Conservation (phyloP, 2,797 vertebrate species). For the Halcyon smyrnensis region DNA sequence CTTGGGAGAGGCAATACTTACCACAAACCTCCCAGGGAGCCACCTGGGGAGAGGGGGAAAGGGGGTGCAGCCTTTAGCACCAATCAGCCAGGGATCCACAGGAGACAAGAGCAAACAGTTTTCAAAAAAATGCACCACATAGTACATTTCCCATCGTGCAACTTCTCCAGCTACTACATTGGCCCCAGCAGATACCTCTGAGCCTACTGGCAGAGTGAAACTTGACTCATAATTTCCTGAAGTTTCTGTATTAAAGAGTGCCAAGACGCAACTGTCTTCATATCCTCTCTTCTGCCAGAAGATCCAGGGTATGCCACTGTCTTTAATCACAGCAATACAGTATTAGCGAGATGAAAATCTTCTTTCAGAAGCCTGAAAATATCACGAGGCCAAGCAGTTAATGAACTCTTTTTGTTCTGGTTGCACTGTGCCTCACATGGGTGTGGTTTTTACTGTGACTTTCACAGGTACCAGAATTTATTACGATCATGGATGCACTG, state of each 20-base stretch:
- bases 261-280: background rate
- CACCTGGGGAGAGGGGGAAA: background rate
- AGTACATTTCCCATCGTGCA: background rate
- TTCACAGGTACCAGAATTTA: constrained; percentile 22
- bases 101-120: background rate
- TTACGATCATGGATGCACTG: accelerated
- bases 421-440: background rate
- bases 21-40: background rate
- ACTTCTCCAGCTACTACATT: background rate
- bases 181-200: background rate
- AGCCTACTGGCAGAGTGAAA: background rate
- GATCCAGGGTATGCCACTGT: background rate
- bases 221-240: background rate
- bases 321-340: constrained; percentile 6
- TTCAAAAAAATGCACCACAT: background rate
- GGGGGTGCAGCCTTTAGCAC: background rate
- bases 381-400: constrained; percentile 18
- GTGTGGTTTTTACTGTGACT: background rate
- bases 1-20: constrained; percentile 2
- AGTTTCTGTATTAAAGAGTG: background rate
- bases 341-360: constrained; percentile 8
- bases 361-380: constrained; percentile 29
- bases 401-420: constrained; percentile 14
- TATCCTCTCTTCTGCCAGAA: background rate
- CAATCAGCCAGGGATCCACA: background rate